phyloP scores from a whole-genome alignment of 2,113 vertebrate genomes.

The Aphelocoma coerulescens region DNA sequence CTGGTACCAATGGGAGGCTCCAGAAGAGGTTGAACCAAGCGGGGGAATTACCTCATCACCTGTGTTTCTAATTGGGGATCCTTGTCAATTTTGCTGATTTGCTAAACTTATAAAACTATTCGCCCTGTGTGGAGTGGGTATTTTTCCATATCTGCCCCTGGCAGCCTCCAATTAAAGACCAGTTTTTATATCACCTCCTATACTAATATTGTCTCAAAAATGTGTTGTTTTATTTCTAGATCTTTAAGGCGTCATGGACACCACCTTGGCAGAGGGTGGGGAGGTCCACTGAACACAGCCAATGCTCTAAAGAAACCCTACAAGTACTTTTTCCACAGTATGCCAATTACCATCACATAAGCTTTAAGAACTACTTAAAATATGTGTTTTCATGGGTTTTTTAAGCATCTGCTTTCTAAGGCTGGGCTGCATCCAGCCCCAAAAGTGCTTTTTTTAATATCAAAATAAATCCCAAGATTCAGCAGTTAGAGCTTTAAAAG shows the following conservation, averaged over 20 bases:
- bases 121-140: rapidly evolving
- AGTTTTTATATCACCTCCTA: background rate
- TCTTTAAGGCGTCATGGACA: background rate
- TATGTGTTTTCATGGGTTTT: background rate
- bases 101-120: background rate
- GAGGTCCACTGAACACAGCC: background rate
- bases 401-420: background rate
- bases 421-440: background rate
- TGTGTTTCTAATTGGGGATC: background rate
- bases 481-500: background rate
- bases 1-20: background rate
- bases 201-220: background rate
- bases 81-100: background rate
- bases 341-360: background rate
- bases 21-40: background rate
- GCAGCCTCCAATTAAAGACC: background rate
- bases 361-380: background rate
- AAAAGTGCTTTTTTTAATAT: background rate
- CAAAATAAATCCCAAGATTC: background rate
- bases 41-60: background rate
- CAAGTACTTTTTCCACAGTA: background rate
- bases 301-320: background rate
- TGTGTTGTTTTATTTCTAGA: background rate
- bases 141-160: background rate
- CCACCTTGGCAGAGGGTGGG: background rate